Evolutionary conservation across 92 coral and sea anemone species (phyloP).

Genomic region (Palythoa caribaeorum): DNA sequence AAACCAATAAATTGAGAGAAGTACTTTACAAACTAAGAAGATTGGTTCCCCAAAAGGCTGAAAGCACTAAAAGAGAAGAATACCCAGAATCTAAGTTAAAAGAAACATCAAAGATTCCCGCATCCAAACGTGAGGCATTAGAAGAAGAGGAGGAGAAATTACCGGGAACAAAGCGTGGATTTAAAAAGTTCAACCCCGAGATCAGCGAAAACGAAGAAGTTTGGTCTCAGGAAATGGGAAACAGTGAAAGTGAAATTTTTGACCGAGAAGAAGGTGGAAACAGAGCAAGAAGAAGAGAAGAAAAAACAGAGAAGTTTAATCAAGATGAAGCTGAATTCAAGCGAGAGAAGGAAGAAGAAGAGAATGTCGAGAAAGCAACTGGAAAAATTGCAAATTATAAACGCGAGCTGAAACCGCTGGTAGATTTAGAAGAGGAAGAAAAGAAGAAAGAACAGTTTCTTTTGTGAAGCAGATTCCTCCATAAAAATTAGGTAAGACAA

Average conservation of each 20-base stretch:
- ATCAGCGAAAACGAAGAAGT: background rate
- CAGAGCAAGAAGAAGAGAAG: background rate
- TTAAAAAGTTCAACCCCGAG: background rate
- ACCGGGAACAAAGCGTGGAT: background rate
- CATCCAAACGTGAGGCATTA: background rate
- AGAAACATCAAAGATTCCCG: background rate
- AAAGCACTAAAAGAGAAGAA: background rate
- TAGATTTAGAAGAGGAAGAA: background rate
- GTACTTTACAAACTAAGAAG: background rate
- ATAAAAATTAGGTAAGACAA: conserved; percentile 45
- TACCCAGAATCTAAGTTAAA: background rate
- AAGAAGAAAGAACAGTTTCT: background rate
- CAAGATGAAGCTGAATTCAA: background rate
- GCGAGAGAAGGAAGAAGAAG: conserved; percentile 1
- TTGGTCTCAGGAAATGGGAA: background rate
- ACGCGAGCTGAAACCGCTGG: background rate
- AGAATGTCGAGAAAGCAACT: background rate
- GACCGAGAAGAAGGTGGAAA: background rate
- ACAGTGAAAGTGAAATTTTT: background rate
- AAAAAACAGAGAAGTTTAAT: background rate
- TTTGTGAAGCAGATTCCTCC: background rate
- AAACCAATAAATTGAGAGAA: background rate
- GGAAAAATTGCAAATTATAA: background rate
- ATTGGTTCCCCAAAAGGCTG: background rate
- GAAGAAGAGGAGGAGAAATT: background rate